A percentile compares a stretch with the other conserved stretches of the same genome.
These are phyloP conservation scores for Morone saxatilis DNA, from an alignment of 2,113 vertebrate genomes.

Conservation along the genomic window DNA sequence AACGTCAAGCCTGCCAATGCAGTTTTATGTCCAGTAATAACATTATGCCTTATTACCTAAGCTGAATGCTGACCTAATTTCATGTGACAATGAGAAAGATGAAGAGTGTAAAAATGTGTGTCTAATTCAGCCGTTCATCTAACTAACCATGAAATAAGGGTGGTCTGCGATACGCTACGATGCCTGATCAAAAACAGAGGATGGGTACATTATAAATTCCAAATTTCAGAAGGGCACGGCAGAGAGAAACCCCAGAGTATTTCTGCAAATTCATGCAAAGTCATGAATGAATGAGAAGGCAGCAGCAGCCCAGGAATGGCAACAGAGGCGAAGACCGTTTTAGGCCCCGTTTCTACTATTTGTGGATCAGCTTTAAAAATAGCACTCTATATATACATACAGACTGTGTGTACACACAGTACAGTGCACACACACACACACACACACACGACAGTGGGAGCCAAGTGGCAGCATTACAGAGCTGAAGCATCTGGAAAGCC, in stretches of 20 bases:
- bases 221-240: conserved; percentile 24
- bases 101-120: conserved; percentile 33
- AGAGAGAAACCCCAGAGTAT: conserved; percentile 32
- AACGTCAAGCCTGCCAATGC: background rate
- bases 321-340: conserved; percentile 77
- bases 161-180: background rate
- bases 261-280: conserved; percentile 67
- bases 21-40: conserved; percentile 24
- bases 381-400: conserved; percentile 79
- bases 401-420: conserved; percentile 55
- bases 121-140: conserved; percentile 42
- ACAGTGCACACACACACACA: conserved; percentile 20
- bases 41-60: conserved; percentile 39
- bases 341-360: conserved; percentile 82
- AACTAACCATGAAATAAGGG: conserved; percentile 60
- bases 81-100: conserved; percentile 6
- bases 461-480: conserved; percentile 61
- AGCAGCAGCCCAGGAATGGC: conserved; percentile 61
- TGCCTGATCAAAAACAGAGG: conserved; percentile 22
- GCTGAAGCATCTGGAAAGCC: conserved; percentile 56
- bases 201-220: background rate
- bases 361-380: conserved; percentile 81
- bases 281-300: conserved; percentile 81
- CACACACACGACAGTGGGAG: conserved; percentile 54
- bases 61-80: conserved; percentile 48